These are phyloP conservation scores for Sycophila texana DNA, from an alignment of 2,888 invertebrate genomes.

Conservation along the genomic window DNA sequence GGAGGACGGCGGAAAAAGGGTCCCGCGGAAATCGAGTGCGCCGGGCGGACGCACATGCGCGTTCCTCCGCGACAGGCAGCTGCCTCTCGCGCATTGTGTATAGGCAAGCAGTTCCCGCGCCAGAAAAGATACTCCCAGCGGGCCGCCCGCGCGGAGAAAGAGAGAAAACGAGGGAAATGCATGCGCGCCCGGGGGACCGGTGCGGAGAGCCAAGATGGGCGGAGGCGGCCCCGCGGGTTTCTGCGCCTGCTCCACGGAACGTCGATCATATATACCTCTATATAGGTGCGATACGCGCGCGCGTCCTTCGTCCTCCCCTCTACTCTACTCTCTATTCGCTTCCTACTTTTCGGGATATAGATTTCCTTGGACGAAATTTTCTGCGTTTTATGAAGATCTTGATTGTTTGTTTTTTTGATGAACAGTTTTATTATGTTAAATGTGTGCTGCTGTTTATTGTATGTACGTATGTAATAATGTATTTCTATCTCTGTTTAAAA, in stretches of 20 bases:
- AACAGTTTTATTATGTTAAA: too few relatives aligned
- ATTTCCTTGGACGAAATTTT: too few relatives aligned
- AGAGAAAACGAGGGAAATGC: constrained; percentile 7
- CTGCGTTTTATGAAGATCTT: too few relatives aligned
- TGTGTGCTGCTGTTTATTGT: too few relatives aligned
- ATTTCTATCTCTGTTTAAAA: too few relatives aligned
- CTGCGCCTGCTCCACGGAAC: constrained; percentile 51
- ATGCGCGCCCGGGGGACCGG: neutral
- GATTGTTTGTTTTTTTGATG: neutral
- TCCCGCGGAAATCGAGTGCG: too few relatives aligned
- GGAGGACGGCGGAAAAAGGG: too few relatives aligned
- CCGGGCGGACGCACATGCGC: too few relatives aligned
- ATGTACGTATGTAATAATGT: too few relatives aligned
- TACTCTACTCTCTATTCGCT: neutral
- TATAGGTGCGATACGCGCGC: constrained; percentile 36
- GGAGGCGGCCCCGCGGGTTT: constrained; percentile 30
- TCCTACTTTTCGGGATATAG: too few relatives aligned
- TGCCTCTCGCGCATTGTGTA: too few relatives aligned
- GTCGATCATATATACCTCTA: constrained; percentile 48
- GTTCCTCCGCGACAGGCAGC: too few relatives aligned
- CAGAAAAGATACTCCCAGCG: neutral
- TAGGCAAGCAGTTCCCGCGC: neutral
- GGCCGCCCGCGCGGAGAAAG: neutral
- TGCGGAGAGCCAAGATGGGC: constrained; percentile 35
- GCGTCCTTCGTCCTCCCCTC: constrained; percentile 13